A percentile compares a stretch with the other conserved stretches of the same genome.
Evolutionary conservation across 2,797 vertebrate genomes (phyloP).

Genomic region (Tokudaia tokunoshimensis): DNA sequence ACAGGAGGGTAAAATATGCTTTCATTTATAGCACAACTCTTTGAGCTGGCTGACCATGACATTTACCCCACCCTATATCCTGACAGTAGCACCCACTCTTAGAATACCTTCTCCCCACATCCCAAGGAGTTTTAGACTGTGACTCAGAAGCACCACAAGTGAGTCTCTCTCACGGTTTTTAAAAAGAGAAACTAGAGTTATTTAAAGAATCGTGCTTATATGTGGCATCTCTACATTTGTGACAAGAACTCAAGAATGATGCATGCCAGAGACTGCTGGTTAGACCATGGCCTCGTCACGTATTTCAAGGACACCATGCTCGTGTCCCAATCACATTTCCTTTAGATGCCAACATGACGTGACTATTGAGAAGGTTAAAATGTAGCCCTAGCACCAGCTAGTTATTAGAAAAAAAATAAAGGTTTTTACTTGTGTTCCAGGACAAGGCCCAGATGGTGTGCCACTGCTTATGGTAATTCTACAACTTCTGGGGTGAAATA

Average conservation of each 20-base stretch:
- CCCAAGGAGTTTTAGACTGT: background rate
- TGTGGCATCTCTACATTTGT: constrained; percentile 1
- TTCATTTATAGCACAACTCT: constrained; percentile 65
- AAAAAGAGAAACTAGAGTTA: background rate
- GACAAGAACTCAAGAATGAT: background rate
- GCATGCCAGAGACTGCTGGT: background rate
- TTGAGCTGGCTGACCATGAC: constrained; percentile 12
- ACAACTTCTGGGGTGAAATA: background rate
- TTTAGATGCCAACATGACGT: background rate
- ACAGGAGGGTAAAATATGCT: constrained; percentile 72
- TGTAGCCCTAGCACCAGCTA: background rate
- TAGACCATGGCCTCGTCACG: background rate
- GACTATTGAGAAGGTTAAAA: background rate
- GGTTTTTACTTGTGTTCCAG: background rate
- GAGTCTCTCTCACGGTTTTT: background rate
- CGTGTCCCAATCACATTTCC: background rate
- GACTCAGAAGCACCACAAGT: constrained; percentile 37
- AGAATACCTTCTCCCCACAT: background rate
- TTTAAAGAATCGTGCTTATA: background rate
- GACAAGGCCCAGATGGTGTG: constrained; percentile 38
- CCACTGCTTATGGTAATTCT: background rate
- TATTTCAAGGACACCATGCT: background rate
- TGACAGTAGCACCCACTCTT: constrained; percentile 56
- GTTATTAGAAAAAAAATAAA: background rate
- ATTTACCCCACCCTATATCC: background rate